Evolutionary conservation across 2,113 vertebrate species (phyloP).

Genomic region (Bostrychus sinensis): DNA sequence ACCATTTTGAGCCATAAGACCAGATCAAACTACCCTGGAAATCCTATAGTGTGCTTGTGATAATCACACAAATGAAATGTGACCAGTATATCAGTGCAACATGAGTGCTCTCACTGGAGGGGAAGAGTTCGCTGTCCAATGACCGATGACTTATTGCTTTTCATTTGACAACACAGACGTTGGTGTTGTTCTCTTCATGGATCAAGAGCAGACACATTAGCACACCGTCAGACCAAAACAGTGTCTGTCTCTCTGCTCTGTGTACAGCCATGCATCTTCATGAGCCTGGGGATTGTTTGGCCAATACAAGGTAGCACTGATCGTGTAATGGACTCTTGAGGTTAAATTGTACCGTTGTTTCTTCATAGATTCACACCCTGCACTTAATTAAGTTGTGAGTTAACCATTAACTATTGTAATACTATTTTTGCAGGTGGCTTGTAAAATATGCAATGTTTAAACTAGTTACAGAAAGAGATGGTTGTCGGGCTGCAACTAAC

Average conservation of each 20-base stretch:
- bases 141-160: constrained; percentile 17
- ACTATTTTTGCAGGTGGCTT: background rate
- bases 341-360: background rate
- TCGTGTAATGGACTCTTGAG: background rate
- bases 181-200: background rate
- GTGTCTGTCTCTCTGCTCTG: constrained; percentile 1
- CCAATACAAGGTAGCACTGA: background rate
- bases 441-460: too few species aligned
- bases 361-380: background rate
- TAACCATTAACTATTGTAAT: background rate
- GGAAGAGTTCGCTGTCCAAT: constrained; percentile 17
- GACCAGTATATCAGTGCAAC: background rate
- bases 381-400: background rate
- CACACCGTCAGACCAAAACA: background rate
- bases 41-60: too few species aligned
- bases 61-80: background rate
- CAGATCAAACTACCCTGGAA: background rate
- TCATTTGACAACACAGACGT: constrained; percentile 22
- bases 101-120: constrained; percentile 1
- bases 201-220: background rate
- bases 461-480: too few species aligned
- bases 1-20: background rate
- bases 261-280: constrained; percentile 10
- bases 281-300: background rate
- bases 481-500: too few species aligned